A percentile compares a stretch with the other conserved stretches of the same genome.
Conservation (phyloP, 2,888 invertebrate species). For the Tuberolachnus salignus region DNA sequence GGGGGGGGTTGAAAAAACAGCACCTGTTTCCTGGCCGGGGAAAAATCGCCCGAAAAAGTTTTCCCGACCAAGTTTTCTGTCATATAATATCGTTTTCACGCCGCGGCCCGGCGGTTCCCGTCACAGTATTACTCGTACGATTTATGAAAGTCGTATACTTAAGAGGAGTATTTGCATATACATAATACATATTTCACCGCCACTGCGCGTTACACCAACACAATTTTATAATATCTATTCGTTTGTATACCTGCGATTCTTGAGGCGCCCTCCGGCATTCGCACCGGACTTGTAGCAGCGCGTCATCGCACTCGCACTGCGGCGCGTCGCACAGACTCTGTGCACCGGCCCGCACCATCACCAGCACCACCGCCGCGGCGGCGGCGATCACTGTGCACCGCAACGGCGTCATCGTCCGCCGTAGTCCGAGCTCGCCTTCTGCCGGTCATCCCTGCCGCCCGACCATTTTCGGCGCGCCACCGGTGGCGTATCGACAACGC, state of each 20-base stretch:
- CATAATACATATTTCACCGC: too few relatives aligned
- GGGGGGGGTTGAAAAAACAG: background rate
- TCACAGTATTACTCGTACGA: background rate
- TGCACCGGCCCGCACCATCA: constrained; percentile 4
- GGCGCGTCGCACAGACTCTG: constrained; percentile 48
- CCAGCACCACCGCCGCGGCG: background rate
- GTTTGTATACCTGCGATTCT: constrained; percentile 39
- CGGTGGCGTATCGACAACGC: background rate
- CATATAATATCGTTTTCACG: background rate
- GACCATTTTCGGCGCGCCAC: background rate
- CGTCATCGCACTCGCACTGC: constrained; percentile 50
- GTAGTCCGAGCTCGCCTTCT: background rate
- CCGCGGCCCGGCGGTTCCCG: background rate
- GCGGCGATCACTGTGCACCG: constrained; percentile 11
- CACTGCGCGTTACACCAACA: background rate
- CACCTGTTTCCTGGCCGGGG: constrained; percentile 16
- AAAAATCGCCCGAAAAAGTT: constrained; percentile 16
- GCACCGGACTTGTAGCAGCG: constrained; percentile 39
- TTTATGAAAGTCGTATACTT: background rate
- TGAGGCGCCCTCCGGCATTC: constrained; percentile 36
- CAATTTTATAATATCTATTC: too few relatives aligned
- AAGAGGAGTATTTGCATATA: too few relatives aligned
- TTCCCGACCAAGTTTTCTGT: constrained; percentile 27
- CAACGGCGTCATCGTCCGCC: constrained; percentile 33
- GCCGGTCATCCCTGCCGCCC: constrained; percentile 15